A percentile compares a stretch with the other conserved stretches of the same genome.
phyloP scores from a whole-genome alignment of 92 coral and sea anemone genomes.

The Heliopora coerulea region DNA sequence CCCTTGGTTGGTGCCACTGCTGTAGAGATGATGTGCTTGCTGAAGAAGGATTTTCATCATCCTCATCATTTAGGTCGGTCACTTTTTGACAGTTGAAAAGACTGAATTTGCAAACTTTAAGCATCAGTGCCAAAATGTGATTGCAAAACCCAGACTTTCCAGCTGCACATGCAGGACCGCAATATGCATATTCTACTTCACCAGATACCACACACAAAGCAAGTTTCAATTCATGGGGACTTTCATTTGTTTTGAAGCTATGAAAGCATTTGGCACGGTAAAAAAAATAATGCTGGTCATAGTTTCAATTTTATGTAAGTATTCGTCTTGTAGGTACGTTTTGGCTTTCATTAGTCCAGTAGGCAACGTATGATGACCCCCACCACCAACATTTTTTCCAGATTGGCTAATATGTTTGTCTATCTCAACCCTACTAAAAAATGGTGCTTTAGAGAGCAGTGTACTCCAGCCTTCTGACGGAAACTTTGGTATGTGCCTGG shows the following conservation, averaged over 20 bases:
- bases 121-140: slow-evolving; percentile 56
- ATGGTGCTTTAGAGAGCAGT: slow-evolving; percentile 28
- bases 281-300: slow-evolving; percentile 41
- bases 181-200: slow-evolving; percentile 41
- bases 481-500: neutral
- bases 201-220: slow-evolving; percentile 51
- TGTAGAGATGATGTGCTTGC: slow-evolving; percentile 59
- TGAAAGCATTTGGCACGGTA: slow-evolving; percentile 37
- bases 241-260: slow-evolving; percentile 45
- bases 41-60: slow-evolving; percentile 42
- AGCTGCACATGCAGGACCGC: slow-evolving; percentile 55
- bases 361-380: slow-evolving; percentile 10
- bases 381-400: slow-evolving; percentile 16
- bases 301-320: slow-evolving; percentile 26
- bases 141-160: slow-evolving; percentile 60
- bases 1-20: slow-evolving; percentile 56
- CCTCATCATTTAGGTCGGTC: slow-evolving; percentile 46
- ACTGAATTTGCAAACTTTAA: slow-evolving; percentile 52
- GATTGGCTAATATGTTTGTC: slow-evolving; percentile 11
- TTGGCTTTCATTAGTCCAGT: slow-evolving; percentile 43
- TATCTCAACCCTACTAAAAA: slow-evolving; percentile 41
- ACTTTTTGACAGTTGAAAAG: slow-evolving; percentile 42
- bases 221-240: slow-evolving; percentile 37
- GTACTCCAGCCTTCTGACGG: slow-evolving; percentile 39
- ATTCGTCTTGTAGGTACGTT: slow-evolving; percentile 31